These are phyloP conservation scores for Dendroctonus ponderosae DNA, from an alignment of 1,140 invertebrate species.

Conservation along the genomic window DNA sequence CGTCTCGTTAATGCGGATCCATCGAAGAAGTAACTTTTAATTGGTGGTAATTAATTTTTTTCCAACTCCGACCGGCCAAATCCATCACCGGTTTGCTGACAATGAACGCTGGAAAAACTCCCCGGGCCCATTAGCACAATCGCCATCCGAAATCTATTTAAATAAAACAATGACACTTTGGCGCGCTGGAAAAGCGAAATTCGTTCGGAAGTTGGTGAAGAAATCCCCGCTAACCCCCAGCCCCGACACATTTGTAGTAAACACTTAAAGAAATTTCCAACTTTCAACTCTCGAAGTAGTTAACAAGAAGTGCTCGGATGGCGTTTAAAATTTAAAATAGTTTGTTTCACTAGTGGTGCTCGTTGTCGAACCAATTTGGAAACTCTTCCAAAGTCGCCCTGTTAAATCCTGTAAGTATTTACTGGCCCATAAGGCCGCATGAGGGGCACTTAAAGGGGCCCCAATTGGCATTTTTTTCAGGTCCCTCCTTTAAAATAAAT, in stretches of 20 bases:
- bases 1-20: slow-evolving; percentile 13
- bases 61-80: not conserved
- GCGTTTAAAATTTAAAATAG: slow-evolving; percentile 7
- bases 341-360: not conserved
- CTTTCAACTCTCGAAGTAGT: slow-evolving; percentile 1
- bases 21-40: slow-evolving; percentile 20
- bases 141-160: too few relatives aligned
- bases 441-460: not conserved
- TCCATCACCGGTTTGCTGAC: too few relatives aligned
- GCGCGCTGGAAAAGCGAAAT: too few relatives aligned
- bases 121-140: too few relatives aligned
- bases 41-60: slow-evolving; percentile 18
- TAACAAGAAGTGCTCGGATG: not conserved
- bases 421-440: not conserved
- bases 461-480: slow-evolving; percentile 1
- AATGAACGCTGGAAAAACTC: too few relatives aligned
- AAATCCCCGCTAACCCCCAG: too few relatives aligned
- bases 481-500: slow-evolving; percentile 10
- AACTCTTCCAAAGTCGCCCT: not conserved
- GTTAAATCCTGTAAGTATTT: not conserved
- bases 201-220: too few relatives aligned
- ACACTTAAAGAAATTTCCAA: slow-evolving; percentile 10
- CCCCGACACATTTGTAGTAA: slow-evolving; percentile 1
- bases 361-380: not conserved
- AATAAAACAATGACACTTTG: too few relatives aligned